Conservation (phyloP, 2,113 vertebrate genomes). For the Myotis davidii region DNA sequence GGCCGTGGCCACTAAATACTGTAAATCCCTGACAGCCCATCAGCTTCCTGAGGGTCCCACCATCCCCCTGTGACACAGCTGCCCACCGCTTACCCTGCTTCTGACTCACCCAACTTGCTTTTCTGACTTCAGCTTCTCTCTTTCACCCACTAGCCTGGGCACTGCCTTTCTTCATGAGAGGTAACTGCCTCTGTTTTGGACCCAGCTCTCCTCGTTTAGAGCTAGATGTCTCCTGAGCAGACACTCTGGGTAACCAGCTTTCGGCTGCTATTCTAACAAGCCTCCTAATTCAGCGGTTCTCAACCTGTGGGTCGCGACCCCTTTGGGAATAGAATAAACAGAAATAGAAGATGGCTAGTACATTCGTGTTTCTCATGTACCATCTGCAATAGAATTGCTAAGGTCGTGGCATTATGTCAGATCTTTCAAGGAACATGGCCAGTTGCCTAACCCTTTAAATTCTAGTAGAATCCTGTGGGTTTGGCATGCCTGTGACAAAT, state of each 20-base stretch:
- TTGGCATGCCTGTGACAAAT: neutral
- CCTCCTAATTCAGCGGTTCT: neutral
- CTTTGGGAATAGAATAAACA: neutral
- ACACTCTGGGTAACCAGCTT: neutral
- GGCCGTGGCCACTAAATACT: neutral
- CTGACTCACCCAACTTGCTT: neutral
- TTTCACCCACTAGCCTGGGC: neutral
- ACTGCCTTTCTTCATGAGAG: neutral
- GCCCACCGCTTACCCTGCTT: neutral
- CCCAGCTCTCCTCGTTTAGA: neutral
- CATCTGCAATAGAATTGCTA: neutral
- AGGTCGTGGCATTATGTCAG: neutral
- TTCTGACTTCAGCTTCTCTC: neutral
- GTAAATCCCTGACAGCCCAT: neutral
- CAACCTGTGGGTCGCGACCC: no score
- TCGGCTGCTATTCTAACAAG: neutral
- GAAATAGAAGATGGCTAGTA: neutral
- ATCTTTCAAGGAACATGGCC: neutral
- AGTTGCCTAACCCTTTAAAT: neutral
- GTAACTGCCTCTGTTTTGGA: neutral
- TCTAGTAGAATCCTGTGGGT: neutral
- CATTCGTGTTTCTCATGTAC: neutral
- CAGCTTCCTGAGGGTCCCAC: neutral
- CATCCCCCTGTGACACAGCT: neutral
- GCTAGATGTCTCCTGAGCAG: neutral